Evolutionary conservation across 2,888 invertebrate genomes (phyloP), one percentile per base, ranked within the genome.

Genomic region (Drosophila nr. medialis): DNA sequence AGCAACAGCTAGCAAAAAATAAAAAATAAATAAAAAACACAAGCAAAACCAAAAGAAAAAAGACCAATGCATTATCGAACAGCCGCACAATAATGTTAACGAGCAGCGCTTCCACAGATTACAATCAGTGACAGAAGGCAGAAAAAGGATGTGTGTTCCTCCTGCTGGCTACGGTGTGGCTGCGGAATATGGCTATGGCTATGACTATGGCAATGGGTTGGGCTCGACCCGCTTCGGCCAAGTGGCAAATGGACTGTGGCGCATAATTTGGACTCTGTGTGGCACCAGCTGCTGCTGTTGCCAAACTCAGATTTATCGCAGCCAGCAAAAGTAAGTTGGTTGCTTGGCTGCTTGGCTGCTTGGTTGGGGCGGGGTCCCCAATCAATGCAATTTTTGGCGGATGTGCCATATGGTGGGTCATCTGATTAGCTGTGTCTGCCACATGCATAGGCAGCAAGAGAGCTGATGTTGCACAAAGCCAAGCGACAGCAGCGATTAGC

Each of bases 41-140:
- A 51, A 34, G 18, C 42, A 53, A 53, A 40, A 50, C 11, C 27
- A 32, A 38, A 7, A 45, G 34, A 63, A 51, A 75, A 77, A 88
- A 83, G 78, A 65, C 71, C 84, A 83, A 86, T 87, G 75, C 83
- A 77, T 80, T 75, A 78, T 75, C 62, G 53, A 54, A 64, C 55
- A 50, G 62, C 65, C 82, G 72, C 76, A 77, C 81, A 86, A 86
- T 83, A 86, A 83, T 86, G 90, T 85, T 90, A 86, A 86, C 86
- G 89, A 86, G 90, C 87, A 64, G 79, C 76, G 72, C 77, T 77
- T 64, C 54, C 49, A 55, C 49, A 77, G 86, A 86, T 86, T 90
- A 88, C 83, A 86, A 86, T 86, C 86, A 86, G 89, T 85, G 86
- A 88, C 86, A 90, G 80, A 90, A 90, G 90, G 90, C 90, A 24